Conservation (phyloP, 2,113 vertebrate genomes). For the Taurulus bubalis region DNA sequence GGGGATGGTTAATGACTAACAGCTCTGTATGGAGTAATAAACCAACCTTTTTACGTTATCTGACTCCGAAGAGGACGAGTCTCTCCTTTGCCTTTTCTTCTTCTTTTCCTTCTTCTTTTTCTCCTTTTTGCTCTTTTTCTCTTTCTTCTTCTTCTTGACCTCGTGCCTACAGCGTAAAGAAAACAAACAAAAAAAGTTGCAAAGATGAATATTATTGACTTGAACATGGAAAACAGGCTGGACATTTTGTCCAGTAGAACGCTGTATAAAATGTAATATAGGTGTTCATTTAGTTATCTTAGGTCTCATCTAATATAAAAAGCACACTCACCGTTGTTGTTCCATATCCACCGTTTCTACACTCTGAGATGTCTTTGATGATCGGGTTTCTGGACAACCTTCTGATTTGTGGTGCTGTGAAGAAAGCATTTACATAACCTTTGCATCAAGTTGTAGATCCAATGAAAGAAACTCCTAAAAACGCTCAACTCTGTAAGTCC, state of each 20-base stretch:
- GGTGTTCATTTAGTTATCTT: background rate
- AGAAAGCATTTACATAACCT: constrained; percentile 16
- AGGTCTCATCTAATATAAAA: too few relatives aligned
- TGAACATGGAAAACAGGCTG: background rate
- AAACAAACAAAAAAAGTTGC: background rate
- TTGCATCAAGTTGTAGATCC: background rate
- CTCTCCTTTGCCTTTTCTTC: constrained; percentile 82
- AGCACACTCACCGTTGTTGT: constrained; percentile 73
- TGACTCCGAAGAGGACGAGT: constrained; percentile 65
- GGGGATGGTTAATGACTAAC: background rate
- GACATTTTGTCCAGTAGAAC: background rate
- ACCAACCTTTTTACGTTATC: constrained; percentile 80
- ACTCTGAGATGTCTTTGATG: constrained; percentile 65
- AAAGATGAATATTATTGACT: background rate
- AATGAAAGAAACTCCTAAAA: background rate
- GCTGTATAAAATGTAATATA: background rate
- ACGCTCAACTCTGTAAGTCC: background rate
- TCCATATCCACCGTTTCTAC: constrained; percentile 68
- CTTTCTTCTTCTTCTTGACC: constrained; percentile 84
- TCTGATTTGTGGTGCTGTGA: constrained; percentile 88
- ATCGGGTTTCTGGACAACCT: constrained; percentile 56
- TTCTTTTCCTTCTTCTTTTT: constrained; percentile 89
- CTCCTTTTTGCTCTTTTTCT: constrained; percentile 87
- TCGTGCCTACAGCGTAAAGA: constrained; percentile 48
- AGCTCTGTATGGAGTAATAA: background rate